Percentiles rank a stretch among this genome's conserved stretches.
Conservation (phyloP, 2,888 invertebrate genomes). For the Cotesia congregata region DNA sequence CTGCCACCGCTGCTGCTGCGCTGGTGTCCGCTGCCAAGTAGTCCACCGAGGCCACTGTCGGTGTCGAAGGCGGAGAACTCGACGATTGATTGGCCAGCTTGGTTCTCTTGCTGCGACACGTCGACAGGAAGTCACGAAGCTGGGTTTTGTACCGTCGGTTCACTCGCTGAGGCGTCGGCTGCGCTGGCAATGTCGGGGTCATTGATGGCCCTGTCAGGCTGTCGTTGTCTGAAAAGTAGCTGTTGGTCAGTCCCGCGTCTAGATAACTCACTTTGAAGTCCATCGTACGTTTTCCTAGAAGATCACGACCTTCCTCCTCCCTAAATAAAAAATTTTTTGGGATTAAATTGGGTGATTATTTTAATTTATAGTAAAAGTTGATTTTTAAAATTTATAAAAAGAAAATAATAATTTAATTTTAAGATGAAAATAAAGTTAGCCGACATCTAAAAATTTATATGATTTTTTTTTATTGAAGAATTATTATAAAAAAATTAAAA, state of each 20-base stretch:
- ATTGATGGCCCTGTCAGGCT: conserved; percentile 76
- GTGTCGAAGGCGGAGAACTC: conserved; percentile 73
- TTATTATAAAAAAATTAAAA: no score
- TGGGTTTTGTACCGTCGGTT: conserved; percentile 92
- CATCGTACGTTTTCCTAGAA: conserved; percentile 97
- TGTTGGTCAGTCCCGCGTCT: conserved; percentile 92
- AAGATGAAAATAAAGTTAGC: no score
- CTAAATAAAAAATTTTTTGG: conserved; percentile 70
- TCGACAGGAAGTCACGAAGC: conserved; percentile 91
- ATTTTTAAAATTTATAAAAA: no score
- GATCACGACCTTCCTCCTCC: conserved; percentile 98
- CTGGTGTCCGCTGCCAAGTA: conserved; percentile 76
- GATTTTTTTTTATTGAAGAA: no score
- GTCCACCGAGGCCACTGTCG: conserved; percentile 76
- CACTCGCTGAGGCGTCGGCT: conserved; percentile 83
- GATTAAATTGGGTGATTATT: no score
- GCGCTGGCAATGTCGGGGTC: conserved; percentile 72
- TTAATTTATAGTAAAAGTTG: no score
- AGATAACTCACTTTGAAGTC: conserved; percentile 99
- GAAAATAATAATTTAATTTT: no score
- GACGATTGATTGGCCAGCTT: conserved; percentile 72
- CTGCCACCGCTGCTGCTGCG: conserved; percentile 77
- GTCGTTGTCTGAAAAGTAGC: conserved; percentile 90
- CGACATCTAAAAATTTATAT: no score
- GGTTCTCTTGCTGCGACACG: conserved; percentile 85